These are phyloP conservation scores for Drosophila mimetica DNA, from an alignment of 2,888 invertebrate species.

Conservation along the genomic window DNA sequence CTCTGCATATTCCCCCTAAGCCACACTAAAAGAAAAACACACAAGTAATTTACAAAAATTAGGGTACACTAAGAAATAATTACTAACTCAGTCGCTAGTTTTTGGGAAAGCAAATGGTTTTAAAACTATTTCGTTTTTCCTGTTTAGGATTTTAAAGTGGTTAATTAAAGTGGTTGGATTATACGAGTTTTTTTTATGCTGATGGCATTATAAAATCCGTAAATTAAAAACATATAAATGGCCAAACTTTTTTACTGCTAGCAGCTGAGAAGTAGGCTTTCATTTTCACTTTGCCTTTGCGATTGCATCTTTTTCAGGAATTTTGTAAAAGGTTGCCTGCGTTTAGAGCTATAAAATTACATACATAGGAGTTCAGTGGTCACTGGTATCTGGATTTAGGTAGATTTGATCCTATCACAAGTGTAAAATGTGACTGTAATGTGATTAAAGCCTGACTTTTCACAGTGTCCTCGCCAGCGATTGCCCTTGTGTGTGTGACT, in stretches of 20 bases:
- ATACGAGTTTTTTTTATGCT: too few species aligned
- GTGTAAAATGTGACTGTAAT: neutral
- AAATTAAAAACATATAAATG: too few species aligned
- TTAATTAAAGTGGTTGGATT: too few species aligned
- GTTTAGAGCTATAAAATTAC: neutral
- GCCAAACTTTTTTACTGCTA: too few species aligned
- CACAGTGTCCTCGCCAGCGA: constrained; percentile 5
- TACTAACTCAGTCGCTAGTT: too few species aligned
- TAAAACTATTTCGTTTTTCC: too few species aligned
- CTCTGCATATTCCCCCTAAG: neutral
- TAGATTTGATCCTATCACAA: neutral
- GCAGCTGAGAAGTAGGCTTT: neutral
- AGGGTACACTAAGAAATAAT: too few species aligned
- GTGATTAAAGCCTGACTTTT: neutral
- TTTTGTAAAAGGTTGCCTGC: neutral
- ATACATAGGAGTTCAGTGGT: too few species aligned
- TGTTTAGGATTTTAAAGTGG: too few species aligned
- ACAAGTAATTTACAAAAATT: neutral
- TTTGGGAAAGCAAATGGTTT: too few species aligned
- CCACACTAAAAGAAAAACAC: neutral
- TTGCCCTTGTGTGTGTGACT: constrained; percentile 45
- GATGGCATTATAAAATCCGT: too few species aligned
- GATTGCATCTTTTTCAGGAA: neutral
- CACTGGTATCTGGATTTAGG: too few species aligned
- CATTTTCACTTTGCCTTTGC: neutral